phyloP scores from a whole-genome alignment of 2,888 invertebrate species.

The Hoplodrina blanda region DNA sequence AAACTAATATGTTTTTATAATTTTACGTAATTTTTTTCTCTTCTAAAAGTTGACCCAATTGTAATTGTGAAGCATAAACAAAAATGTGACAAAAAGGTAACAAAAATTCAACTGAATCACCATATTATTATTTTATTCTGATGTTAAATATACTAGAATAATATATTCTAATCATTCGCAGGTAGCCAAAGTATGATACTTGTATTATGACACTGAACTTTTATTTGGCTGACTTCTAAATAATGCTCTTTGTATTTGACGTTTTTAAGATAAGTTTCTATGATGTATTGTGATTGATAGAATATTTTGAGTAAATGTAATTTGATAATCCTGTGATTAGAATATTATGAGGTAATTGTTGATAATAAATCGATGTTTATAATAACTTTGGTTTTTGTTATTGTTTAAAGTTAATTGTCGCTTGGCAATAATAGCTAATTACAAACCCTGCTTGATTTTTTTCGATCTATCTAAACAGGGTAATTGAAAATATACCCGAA shows the following conservation, averaged over 20 bases:
- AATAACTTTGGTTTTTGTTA: slow-evolving; percentile 45
- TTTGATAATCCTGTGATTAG: slow-evolving; percentile 84
- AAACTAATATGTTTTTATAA: slow-evolving; percentile 10
- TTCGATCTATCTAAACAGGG: neutral
- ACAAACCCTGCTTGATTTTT: too few relatives aligned
- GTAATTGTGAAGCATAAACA: slow-evolving; percentile 4
- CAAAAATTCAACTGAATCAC: slow-evolving; percentile 40
- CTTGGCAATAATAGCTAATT: too few relatives aligned
- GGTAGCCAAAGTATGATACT: slow-evolving; percentile 51
- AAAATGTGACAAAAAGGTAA: neutral
- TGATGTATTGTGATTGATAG: slow-evolving; percentile 70
- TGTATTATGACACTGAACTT: slow-evolving; percentile 40
- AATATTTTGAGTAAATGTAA: slow-evolving; percentile 75
- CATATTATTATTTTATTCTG: slow-evolving; percentile 43
- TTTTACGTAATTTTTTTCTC: slow-evolving; percentile 15
- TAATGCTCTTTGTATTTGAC: slow-evolving; percentile 63
- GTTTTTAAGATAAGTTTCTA: slow-evolving; percentile 66
- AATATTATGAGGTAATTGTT: slow-evolving; percentile 81
- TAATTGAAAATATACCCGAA: too few relatives aligned
- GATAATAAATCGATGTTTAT: slow-evolving; percentile 80
- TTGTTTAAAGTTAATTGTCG: neutral
- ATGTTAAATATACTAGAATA: slow-evolving; percentile 49
- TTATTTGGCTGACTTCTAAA: slow-evolving; percentile 46
- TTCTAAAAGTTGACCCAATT: slow-evolving; percentile 5
- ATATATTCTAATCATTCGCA: slow-evolving; percentile 53